phyloP scores from a whole-genome alignment of 2,888 invertebrate species.

The Rugalucina vietnamica region DNA sequence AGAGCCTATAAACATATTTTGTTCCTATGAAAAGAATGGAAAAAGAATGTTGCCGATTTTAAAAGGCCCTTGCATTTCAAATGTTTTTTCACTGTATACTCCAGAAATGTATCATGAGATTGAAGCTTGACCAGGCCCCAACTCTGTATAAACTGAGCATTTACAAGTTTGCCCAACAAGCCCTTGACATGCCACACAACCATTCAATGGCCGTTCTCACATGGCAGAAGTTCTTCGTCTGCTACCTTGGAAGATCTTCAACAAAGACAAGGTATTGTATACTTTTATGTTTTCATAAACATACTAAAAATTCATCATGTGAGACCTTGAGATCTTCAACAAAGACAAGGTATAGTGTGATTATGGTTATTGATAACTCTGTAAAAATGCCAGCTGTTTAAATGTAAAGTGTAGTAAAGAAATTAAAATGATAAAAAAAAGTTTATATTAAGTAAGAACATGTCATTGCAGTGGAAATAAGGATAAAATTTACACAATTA shows the following conservation, averaged over 20 bases:
- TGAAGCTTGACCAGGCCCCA: slow-evolving; percentile 78
- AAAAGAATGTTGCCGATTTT: no score
- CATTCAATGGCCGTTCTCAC: slow-evolving; percentile 90
- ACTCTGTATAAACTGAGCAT: slow-evolving; percentile 83
- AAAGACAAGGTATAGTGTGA: slow-evolving; percentile 73
- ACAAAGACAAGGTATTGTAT: slow-evolving; percentile 73
- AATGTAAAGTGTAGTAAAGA: no score
- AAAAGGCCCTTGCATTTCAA: no score
- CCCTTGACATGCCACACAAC: slow-evolving; percentile 88
- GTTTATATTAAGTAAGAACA: no score
- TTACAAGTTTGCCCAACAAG: slow-evolving; percentile 91
- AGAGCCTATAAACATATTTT: no score
- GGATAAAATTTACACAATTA: no score
- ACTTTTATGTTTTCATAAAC: no score
- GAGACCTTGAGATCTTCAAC: slow-evolving; percentile 87
- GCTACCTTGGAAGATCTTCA: slow-evolving; percentile 87
- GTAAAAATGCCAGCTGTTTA: slow-evolving; percentile 93
- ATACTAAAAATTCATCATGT: slow-evolving; percentile 91
- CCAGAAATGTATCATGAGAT: slow-evolving; percentile 75
- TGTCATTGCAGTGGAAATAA: no score
- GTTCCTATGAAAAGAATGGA: no score
- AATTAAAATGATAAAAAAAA: no score
- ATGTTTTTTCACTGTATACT: not conserved
- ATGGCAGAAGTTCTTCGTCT: slow-evolving; percentile 91
- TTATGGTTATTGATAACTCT: no score